Conservation (phyloP, 2,113 vertebrate genomes). For the Chiloscyllium plagiosum region DNA sequence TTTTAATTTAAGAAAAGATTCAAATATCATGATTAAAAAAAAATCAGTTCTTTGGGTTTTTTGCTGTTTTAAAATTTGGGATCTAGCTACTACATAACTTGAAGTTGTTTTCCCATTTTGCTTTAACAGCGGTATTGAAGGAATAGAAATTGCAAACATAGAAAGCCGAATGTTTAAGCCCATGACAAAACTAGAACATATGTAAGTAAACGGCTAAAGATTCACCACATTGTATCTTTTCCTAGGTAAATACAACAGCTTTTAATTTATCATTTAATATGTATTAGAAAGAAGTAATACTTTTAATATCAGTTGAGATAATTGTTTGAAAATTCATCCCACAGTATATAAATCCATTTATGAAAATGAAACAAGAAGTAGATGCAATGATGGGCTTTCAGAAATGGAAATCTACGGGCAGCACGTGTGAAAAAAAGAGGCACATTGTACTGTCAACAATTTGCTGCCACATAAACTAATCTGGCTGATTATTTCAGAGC, state of each 20-base stretch:
- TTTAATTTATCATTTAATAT: neutral
- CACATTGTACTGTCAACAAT: neutral
- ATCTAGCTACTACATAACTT: neutral
- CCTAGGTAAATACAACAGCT: neutral
- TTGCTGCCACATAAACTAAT: neutral
- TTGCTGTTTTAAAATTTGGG: neutral
- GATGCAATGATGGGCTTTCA: neutral
- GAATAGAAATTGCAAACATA: conserved; percentile 64
- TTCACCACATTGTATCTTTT: neutral
- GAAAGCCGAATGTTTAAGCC: conserved; percentile 63
- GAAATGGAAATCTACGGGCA: neutral
- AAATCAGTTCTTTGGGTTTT: neutral
- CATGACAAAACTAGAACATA: conserved; percentile 68
- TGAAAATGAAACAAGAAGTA: neutral
- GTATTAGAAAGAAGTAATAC: neutral
- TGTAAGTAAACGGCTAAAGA: conserved; percentile 49
- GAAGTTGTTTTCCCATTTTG: neutral
- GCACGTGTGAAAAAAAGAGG: neutral
- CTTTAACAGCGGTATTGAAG: conserved; percentile 63
- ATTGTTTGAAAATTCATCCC: neutral
- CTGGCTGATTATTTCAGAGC: neutral
- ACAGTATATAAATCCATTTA: neutral
- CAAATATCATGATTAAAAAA: neutral
- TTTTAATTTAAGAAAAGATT: conserved; percentile 34
- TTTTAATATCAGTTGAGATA: neutral